These are phyloP conservation scores for Vireo griseus DNA, from an alignment of 2,797 vertebrate species.

Conservation along the genomic window DNA sequence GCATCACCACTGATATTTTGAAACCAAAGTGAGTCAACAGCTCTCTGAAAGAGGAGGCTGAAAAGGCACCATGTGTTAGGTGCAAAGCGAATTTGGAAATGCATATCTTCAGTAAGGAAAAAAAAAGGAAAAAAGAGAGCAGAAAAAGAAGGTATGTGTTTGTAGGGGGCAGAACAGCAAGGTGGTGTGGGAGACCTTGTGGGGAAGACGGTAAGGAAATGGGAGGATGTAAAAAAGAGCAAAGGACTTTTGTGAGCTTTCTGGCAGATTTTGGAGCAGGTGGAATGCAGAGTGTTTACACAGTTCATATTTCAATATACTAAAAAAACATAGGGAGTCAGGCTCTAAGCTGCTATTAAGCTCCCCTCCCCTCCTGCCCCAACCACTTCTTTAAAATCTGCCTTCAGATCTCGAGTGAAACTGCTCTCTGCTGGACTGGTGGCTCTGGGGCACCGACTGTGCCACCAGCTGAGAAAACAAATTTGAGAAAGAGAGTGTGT, in stretches of 20 bases:
- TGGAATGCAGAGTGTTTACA: constrained; percentile 70
- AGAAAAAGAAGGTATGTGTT: neutral
- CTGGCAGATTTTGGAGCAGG: constrained; percentile 61
- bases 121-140: neutral
- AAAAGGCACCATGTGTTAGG: neutral
- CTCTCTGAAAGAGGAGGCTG: neutral
- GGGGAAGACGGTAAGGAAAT: neutral
- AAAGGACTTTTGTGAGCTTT: constrained; percentile 45
- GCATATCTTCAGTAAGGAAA: neutral
- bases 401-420: constrained; percentile 64
- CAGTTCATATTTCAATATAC: constrained; percentile 66
- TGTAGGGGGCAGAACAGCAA: neutral
- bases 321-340: constrained; percentile 61
- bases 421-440: constrained; percentile 55
- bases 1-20: neutral
- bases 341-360: constrained; percentile 57
- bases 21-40: neutral
- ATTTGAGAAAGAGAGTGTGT: constrained; percentile 69
- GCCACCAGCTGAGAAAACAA: constrained; percentile 82
- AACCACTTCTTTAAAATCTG: constrained; percentile 65
- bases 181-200: neutral
- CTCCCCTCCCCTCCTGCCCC: constrained; percentile 41
- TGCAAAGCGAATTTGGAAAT: neutral
- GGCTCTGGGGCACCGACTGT: constrained; percentile 51
- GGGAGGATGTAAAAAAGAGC: constrained; percentile 7